phyloP scores from a whole-genome alignment of 2,888 invertebrate genomes.

The Plebejus melissa region DNA sequence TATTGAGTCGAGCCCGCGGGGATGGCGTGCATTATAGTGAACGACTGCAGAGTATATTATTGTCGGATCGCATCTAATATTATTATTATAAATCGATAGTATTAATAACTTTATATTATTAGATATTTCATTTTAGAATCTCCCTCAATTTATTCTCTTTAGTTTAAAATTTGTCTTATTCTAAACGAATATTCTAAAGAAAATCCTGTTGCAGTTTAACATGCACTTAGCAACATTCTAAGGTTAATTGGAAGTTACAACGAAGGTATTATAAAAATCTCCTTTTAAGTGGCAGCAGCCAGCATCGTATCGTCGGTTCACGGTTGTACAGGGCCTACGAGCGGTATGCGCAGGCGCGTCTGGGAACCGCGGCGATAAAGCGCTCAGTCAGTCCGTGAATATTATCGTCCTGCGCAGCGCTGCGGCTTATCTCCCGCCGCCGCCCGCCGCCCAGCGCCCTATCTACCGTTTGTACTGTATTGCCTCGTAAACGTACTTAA shows the following conservation, averaged over 20 bases:
- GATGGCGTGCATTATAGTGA: background rate
- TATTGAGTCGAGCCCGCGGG: constrained; percentile 7
- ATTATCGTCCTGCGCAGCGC: background rate
- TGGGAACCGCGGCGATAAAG: constrained; percentile 16
- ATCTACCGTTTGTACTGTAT: constrained; percentile 1
- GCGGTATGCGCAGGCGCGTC: background rate
- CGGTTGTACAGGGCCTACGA: background rate
- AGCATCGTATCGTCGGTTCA: background rate
- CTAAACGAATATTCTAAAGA: no score
- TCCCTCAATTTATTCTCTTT: background rate
- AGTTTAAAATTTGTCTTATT: no score
- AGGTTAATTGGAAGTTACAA: no score
- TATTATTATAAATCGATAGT: background rate
- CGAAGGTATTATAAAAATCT: background rate
- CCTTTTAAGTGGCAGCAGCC: background rate
- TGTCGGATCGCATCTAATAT: background rate
- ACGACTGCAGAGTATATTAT: background rate
- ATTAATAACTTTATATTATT: no score
- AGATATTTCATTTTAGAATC: background rate
- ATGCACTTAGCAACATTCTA: no score
- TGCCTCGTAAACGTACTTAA: constrained; percentile 4
- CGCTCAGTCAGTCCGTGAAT: constrained; percentile 3
- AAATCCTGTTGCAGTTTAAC: no score
- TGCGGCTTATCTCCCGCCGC: background rate
- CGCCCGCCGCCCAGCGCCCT: background rate